Conservation (phyloP, 2,888 invertebrate species). For the Labia minor region DNA sequence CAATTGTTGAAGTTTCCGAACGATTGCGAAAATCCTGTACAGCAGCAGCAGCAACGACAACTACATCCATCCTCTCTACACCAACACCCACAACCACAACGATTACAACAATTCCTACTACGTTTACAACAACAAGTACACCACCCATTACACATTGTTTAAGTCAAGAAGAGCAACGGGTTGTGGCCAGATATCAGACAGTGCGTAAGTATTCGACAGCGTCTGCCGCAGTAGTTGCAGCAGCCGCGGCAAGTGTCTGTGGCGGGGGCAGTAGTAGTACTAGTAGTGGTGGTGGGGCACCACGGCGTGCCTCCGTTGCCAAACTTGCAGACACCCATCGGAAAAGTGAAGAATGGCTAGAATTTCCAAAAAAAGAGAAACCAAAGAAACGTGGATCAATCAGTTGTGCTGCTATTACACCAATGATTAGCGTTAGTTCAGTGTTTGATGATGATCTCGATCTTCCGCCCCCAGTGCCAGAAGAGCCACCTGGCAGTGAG, state of each 20-base stretch:
- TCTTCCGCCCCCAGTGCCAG: not conserved
- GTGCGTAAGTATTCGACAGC: slow-evolving; percentile 35
- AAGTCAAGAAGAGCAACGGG: slow-evolving; percentile 22
- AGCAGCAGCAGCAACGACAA: too few relatives aligned
- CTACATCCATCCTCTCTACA: slow-evolving; percentile 34
- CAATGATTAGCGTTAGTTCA: slow-evolving; percentile 63
- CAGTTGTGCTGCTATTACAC: slow-evolving; percentile 33
- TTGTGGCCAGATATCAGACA: slow-evolving; percentile 26
- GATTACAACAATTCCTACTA: slow-evolving; percentile 37
- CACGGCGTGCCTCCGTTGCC: slow-evolving; percentile 37
- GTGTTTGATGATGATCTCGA: slow-evolving; percentile 49
- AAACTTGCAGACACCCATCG: slow-evolving; percentile 29
- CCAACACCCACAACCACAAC: slow-evolving; percentile 33
- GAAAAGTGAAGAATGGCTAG: not conserved
- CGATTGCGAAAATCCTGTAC: slow-evolving; percentile 49
- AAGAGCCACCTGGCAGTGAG: not conserved
- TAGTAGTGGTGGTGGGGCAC: slow-evolving; percentile 26
- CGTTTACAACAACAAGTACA: slow-evolving; percentile 35
- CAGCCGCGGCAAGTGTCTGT: slow-evolving; percentile 16
- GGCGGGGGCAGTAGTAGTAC: not conserved
- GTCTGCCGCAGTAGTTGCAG: slow-evolving; percentile 30
- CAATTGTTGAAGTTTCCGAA: slow-evolving; percentile 43
- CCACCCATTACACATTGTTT: not conserved
- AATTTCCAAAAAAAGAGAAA: not conserved
- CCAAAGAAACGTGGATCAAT: not conserved